Evolutionary conservation across 1,140 invertebrate species (phyloP).

Genomic region (Thalassaphorura encarpata): DNA sequence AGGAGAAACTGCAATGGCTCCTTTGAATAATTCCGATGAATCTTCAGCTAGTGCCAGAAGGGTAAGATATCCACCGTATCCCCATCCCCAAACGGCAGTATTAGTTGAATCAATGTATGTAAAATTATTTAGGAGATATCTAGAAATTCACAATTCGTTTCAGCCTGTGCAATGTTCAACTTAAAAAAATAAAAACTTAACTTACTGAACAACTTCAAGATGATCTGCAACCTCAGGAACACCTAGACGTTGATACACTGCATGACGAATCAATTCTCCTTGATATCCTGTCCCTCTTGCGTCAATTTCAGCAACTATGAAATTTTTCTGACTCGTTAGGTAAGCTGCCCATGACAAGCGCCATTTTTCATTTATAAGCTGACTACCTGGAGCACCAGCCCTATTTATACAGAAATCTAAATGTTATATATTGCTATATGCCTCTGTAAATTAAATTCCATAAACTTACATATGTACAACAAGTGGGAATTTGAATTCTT

Average conservation of each 20-base stretch:
- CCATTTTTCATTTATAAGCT: conserved; percentile 63
- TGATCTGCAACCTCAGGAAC: conserved; percentile 36
- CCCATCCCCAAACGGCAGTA: conserved; percentile 60
- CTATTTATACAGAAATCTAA: conserved; percentile 39
- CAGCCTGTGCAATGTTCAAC: neutral
- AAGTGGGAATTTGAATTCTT: conserved; percentile 69
- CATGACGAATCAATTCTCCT: conserved; percentile 59
- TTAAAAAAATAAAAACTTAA: conserved; percentile 3
- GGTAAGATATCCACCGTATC: conserved; percentile 60
- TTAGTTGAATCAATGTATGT: conserved; percentile 61
- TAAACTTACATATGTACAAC: conserved; percentile 66
- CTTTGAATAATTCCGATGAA: conserved; percentile 55
- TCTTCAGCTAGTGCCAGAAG: conserved; percentile 62
- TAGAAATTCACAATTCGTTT: conserved; percentile 32
- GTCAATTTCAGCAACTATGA: conserved; percentile 68
- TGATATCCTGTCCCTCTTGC: conserved; percentile 64
- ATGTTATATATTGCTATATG: conserved; percentile 6
- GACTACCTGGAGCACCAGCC: conserved; percentile 61
- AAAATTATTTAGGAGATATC: conserved; percentile 57
- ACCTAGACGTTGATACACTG: conserved; percentile 53
- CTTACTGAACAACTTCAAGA: conserved; percentile 36
- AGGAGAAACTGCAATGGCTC: conserved; percentile 67
- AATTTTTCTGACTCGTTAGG: conserved; percentile 58
- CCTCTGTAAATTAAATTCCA: neutral
- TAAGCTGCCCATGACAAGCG: conserved; percentile 64